A percentile compares a stretch with the other conserved stretches of the same genome.
phyloP scores from a whole-genome alignment of 2,113 vertebrate species.

The Calidris pygmaea region DNA sequence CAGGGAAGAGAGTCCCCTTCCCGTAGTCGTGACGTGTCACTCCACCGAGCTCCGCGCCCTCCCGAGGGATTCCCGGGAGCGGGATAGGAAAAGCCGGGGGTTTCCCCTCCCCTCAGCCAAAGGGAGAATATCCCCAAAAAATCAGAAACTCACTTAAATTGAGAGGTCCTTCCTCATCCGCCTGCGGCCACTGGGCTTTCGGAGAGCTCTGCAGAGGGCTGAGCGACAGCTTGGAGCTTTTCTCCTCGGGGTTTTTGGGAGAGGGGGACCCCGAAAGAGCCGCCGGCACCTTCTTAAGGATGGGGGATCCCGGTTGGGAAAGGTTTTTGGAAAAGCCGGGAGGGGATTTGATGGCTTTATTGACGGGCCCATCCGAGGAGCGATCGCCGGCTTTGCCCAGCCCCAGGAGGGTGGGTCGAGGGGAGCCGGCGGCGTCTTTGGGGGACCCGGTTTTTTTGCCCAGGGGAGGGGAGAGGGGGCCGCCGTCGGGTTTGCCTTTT shows the following conservation, averaged over 20 bases:
- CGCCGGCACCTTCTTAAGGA: constrained; percentile 86
- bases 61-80: neutral
- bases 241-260: constrained; percentile 84
- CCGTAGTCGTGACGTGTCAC: rapidly evolving
- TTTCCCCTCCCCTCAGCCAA: neutral
- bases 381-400: constrained; percentile 52
- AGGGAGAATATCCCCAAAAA: neutral
- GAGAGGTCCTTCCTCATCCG: constrained; percentile 90
- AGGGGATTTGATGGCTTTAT: constrained; percentile 81
- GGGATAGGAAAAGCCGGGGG: neutral
- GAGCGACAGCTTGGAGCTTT: constrained; percentile 74
- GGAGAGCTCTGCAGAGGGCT: constrained; percentile 83
- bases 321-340: constrained; percentile 73
- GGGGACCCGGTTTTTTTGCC: constrained; percentile 71
- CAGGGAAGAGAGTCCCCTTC: neutral
- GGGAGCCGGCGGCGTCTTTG: constrained; percentile 48
- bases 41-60: rapidly evolving
- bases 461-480: constrained; percentile 31
- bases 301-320: constrained; percentile 73
- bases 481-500: constrained; percentile 73
- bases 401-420: constrained; percentile 56
- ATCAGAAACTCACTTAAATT: constrained; percentile 88
- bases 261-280: constrained; percentile 82
- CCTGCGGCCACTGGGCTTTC: constrained; percentile 75
- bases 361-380: constrained; percentile 64